Evolutionary conservation across 2,888 invertebrate genomes (phyloP), one percentile per base, ranked within the genome.

Genomic region (Molorchus minor): DNA sequence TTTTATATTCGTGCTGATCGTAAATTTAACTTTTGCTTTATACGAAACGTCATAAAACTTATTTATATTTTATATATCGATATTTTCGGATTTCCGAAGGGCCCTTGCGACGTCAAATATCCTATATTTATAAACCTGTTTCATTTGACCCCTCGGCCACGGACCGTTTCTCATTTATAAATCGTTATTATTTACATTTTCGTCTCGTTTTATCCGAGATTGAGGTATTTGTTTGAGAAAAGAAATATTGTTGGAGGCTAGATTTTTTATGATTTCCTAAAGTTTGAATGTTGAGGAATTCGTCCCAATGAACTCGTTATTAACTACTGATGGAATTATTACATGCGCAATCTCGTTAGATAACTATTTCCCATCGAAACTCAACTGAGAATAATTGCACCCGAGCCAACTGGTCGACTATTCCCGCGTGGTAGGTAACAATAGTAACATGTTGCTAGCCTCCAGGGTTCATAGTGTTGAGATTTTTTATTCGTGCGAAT

Each of bases 1-100:
- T 70, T 69, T 69, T 68, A 69, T 70, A 62, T 65, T 69, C 68
- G 53, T 56, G 52, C 49, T 62, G 62, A 61, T 67, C 68, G 63
- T 71, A 71, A 71, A 71, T 69, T 67, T 60, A 56, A 58, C 49
- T 60, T 60, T 61, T 61, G 62, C 62, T 53, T 61, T 61, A 57
- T 61, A 61, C 45, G 46, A 53, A 57, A 53, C 51, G 21, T 44
- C 57, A 49, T 57, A 61, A 61, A 61, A 49, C 51, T 61, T 54
- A 57, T 61, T 61, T 61, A 57, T 61, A 61, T 53, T 61, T 61
- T 61, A 57, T 61, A 61, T 53, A 56, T 56, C 36, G 52, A 44
- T 51, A 56, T 52, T 49, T 52, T 52, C 25, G 52, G 41, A 52
- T 38, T 49, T 49, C 25, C 12, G 33, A 3, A 33, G 3, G 33